Conservation (phyloP, 2,888 invertebrate genomes). For the Oligia fasciuncula region DNA sequence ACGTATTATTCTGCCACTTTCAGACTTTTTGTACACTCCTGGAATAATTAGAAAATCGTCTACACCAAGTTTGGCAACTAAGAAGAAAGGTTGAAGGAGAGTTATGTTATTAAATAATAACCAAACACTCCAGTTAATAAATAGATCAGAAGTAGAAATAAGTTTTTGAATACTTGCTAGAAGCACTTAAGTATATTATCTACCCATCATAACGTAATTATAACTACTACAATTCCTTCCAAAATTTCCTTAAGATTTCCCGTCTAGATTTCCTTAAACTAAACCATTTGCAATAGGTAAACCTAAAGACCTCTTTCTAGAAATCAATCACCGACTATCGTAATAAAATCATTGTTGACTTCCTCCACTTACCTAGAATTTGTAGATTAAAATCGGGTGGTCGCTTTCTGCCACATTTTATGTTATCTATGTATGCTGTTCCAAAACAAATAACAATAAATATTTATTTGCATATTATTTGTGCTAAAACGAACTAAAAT, state of each 20-base stretch:
- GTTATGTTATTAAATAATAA: no score
- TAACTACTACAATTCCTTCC: neutral
- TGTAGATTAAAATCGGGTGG: conserved; percentile 37
- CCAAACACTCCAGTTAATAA: neutral
- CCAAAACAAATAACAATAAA: conserved; percentile 29
- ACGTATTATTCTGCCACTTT: neutral
- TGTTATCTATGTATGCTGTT: conserved; percentile 22
- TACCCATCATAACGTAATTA: neutral
- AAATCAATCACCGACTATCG: conserved; percentile 24
- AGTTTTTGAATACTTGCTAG: neutral
- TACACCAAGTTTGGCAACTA: neutral
- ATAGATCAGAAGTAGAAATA: neutral
- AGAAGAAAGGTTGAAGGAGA: neutral
- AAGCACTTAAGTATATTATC: neutral
- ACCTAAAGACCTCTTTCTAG: neutral
- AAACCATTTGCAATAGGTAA: conserved; percentile 1
- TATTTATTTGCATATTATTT: conserved; percentile 14
- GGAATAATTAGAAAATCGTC: neutral
- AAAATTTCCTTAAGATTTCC: neutral
- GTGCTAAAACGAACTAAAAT: neutral
- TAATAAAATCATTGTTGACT: conserved; percentile 20
- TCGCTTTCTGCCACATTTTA: conserved; percentile 23
- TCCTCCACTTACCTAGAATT: conserved; percentile 30
- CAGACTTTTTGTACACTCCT: neutral
- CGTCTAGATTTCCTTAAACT: conserved; percentile 2